A percentile compares a stretch with the other conserved stretches of the same genome.
Conservation (phyloP, 2,797 vertebrate species). For the Betta splendens region DNA sequence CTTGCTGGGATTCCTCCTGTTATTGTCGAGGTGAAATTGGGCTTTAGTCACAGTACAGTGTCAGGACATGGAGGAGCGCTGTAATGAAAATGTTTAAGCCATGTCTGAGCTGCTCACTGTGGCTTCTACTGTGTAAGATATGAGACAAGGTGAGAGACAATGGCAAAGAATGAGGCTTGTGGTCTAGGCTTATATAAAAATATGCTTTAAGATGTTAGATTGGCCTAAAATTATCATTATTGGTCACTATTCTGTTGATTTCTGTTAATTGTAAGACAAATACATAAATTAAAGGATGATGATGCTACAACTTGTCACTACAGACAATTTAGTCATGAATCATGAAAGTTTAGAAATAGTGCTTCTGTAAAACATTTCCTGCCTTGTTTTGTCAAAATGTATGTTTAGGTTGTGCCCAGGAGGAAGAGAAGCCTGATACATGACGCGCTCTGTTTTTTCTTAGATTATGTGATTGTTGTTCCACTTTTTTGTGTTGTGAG, state of each 20-base stretch:
- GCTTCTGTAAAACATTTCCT: not conserved
- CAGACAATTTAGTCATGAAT: too few species aligned
- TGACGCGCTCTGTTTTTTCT: too few species aligned
- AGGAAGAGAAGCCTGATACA: too few species aligned
- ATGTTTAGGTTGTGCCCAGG: not conserved
- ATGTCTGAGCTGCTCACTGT: not conserved
- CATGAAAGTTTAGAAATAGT: too few species aligned
- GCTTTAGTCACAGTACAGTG: not conserved
- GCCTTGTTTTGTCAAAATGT: not conserved
- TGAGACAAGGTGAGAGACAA: too few species aligned
- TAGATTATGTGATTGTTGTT: not conserved
- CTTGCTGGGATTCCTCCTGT: slow-evolving; percentile 12
- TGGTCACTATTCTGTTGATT: not conserved
- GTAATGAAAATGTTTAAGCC: not conserved
- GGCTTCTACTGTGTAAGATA: too few species aligned
- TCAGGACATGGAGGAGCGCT: too few species aligned
- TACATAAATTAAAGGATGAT: too few species aligned
- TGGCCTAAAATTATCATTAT: not conserved
- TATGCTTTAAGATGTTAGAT: slow-evolving; percentile 4
- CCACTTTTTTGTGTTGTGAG: not conserved
- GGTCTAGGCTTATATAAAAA: not conserved
- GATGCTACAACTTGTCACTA: too few species aligned
- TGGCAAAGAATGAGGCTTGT: slow-evolving; percentile 1
- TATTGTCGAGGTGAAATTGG: slow-evolving; percentile 12
- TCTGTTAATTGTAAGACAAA: too few species aligned